phyloP scores from a whole-genome alignment of 2,113 vertebrate genomes.

The Myotis lucifugus region DNA sequence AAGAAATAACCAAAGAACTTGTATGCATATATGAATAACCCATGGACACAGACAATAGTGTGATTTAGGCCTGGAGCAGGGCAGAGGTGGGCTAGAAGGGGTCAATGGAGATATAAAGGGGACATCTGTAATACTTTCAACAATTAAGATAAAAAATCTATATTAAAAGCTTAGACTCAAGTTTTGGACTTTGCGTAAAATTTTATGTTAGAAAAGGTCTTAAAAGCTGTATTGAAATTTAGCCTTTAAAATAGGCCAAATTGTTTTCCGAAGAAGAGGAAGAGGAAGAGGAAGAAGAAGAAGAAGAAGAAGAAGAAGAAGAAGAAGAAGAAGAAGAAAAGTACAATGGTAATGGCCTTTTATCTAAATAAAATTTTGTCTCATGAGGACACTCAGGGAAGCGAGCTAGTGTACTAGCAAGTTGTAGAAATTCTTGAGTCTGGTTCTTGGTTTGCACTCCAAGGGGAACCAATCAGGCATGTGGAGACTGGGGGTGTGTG shows the following conservation, averaged over 20 bases:
- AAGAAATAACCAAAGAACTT: no score
- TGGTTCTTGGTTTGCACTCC: neutral
- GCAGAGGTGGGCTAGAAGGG: no score
- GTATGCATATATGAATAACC: no score
- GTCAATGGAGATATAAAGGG: no score
- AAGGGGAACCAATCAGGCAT: no score
- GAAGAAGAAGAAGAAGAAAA: neutral
- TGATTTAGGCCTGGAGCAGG: no score
- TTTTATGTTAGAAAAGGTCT: neutral
- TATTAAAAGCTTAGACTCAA: neutral
- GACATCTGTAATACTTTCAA: no score
- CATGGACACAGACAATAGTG: no score
- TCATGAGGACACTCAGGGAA: neutral
- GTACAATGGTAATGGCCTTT: neutral
- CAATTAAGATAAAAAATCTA: neutral
- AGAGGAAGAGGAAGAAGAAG: no score
- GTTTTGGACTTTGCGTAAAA: neutral
- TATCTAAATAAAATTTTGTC: neutral
- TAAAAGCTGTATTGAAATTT: neutral
- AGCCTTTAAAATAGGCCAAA: neutral
- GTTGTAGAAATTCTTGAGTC: neutral
- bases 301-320: no score
- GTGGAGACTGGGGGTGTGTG: fast-evolving
- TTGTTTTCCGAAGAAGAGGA: neutral
- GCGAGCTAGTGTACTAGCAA: no score